phyloP scores from a whole-genome alignment of 2,113 vertebrate species.

The Cercopithecus mona region DNA sequence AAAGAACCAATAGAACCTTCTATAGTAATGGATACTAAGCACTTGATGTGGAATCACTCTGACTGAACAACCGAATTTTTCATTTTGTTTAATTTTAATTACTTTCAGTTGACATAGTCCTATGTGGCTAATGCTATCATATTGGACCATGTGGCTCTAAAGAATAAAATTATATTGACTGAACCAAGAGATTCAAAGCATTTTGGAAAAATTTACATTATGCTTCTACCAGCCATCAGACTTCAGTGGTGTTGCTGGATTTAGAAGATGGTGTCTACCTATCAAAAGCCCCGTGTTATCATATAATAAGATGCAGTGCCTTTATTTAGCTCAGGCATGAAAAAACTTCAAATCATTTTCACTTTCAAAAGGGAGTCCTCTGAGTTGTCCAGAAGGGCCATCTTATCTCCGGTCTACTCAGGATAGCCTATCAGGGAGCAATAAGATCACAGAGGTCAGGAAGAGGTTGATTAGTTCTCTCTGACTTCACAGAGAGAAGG shows the following conservation, averaged over 20 bases:
- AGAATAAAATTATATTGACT: neutral
- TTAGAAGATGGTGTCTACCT: neutral
- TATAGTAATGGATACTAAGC: neutral
- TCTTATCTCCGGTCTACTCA: neutral
- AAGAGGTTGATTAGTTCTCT: neutral
- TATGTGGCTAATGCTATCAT: neutral
- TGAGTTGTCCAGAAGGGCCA: neutral
- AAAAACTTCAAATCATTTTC: slow-evolving; percentile 1
- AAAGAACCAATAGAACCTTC: neutral
- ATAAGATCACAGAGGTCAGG: neutral
- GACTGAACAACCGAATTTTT: neutral
- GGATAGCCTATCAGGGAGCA: neutral
- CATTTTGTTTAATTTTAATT: neutral
- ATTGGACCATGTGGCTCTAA: neutral
- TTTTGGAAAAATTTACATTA: neutral
- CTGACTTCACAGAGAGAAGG: neutral
- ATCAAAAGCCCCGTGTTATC: neutral
- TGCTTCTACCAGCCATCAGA: neutral
- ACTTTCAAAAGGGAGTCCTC: neutral
- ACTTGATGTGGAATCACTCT: neutral
- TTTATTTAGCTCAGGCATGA: neutral
- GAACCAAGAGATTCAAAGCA: neutral
- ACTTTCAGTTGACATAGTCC: neutral
- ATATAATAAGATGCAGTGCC: neutral
- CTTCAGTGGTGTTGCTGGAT: neutral